Evolutionary conservation across 1,140 invertebrate species (phyloP), one percentile per base, ranked within the genome.

Genomic region (Diorhabda sublineata): DNA sequence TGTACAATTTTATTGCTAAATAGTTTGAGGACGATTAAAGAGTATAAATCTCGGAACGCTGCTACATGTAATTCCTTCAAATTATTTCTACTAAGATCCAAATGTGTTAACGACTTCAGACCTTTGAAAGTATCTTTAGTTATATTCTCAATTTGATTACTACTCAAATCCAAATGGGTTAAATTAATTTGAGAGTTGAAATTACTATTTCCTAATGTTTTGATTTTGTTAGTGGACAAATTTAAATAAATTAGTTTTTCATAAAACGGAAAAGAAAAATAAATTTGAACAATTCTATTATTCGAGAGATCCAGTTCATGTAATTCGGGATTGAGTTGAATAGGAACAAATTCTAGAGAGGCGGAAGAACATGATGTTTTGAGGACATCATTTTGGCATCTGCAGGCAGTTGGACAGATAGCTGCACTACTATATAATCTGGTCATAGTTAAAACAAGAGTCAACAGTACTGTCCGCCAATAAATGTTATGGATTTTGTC

Each of bases 281-380:
- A 87, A 2, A 94, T 82, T 73, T 86, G 89, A 73, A 84, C 83
- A 73, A 93, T 91, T 58, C 87, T 85, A 78, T 94, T 94, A 71
- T 86, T 85, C 0, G 90, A 90, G 45, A 94, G 85, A 75, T 92
- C 91, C 75, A 94, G 89, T 77, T 89, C 87, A 42, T 86, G 87
- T 45, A 92, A 86, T 77, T 92, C 90, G n/a, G 91, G 92, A 78
- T 95, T 95, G 72, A 95, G 85, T 76, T 94, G 92, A 69, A 94
- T 93, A 45, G 93, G 93, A 45, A 95, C 90, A 72, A 93, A 89
- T 78, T 93, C 92, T 60, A 95, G 85, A 60, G 85, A 86, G 7
- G 90, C 91, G 71, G 87, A 87, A 67, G 89, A 88, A 79, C 93
- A 96, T 60, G 89, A 86, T 3, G 89, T 88, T 8, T 86, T 85